phyloP scores from a whole-genome alignment of 2,797 vertebrate genomes.

The Sorex maritimensis region DNA sequence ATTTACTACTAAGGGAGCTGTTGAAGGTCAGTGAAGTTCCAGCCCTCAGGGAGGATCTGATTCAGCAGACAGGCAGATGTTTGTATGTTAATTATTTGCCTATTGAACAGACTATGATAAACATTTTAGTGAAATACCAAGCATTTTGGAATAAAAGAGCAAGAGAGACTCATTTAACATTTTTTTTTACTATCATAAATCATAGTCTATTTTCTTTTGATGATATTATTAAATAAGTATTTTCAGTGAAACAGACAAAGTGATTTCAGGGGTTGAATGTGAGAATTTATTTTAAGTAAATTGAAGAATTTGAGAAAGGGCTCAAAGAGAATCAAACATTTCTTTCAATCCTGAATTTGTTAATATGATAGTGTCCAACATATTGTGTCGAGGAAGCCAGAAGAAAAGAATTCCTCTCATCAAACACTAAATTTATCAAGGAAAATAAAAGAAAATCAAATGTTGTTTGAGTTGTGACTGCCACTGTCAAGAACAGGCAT shows the following conservation, averaged over 20 bases:
- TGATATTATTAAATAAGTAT: constrained; percentile 61
- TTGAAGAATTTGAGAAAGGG: constrained; percentile 55
- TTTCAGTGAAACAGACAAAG: constrained; percentile 7
- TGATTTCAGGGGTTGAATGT: constrained; percentile 38
- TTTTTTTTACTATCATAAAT: constrained; percentile 29
- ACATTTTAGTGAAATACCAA: constrained; percentile 48
- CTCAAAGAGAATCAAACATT: constrained; percentile 61
- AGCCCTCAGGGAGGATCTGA: background rate
- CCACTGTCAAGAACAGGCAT: constrained; percentile 80
- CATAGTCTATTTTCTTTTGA: constrained; percentile 39
- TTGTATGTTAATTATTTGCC: background rate
- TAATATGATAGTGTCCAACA: constrained; percentile 62
- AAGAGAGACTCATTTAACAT: constrained; percentile 27
- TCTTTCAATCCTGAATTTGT: constrained; percentile 42
- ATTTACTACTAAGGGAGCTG: background rate
- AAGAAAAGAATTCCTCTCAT: constrained; percentile 60
- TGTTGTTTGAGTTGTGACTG: constrained; percentile 83
- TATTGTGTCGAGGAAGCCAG: constrained; percentile 12
- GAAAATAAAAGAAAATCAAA: constrained; percentile 59
- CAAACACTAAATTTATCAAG: constrained; percentile 60
- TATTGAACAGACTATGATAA: constrained; percentile 27
- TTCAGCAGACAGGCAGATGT: background rate
- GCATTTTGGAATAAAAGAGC: constrained; percentile 8
- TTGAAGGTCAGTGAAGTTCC: background rate
- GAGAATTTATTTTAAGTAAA: constrained; percentile 71